Evolutionary conservation across 1,140 invertebrate species (phyloP).

Genomic region (Penaeus chinensis): DNA sequence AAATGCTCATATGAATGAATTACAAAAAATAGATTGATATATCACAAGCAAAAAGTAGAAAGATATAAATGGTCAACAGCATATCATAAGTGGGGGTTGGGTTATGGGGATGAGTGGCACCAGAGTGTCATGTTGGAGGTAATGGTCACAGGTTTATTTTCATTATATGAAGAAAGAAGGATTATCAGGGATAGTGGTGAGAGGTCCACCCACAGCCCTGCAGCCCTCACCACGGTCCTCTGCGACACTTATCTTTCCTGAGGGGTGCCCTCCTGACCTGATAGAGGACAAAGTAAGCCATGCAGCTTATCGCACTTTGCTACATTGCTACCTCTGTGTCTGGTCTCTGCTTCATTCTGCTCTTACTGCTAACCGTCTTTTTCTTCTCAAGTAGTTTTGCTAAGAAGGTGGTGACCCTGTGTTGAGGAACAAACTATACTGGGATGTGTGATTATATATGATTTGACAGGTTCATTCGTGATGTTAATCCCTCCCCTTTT

Average conservation of each 20-base stretch:
- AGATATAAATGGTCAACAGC: too few species aligned
- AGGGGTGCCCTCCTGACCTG: slow-evolving; percentile 57
- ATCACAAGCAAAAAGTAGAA: too few species aligned
- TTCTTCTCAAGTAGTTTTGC: neutral
- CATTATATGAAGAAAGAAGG: slow-evolving; percentile 37
- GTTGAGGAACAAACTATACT: too few species aligned
- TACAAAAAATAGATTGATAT: too few species aligned
- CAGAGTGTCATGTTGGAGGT: neutral
- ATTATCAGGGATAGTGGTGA: slow-evolving; percentile 27
- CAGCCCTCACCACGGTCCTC: slow-evolving; percentile 36
- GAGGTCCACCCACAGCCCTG: slow-evolving; percentile 27
- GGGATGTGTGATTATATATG: too few species aligned
- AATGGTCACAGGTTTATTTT: slow-evolving; percentile 24
- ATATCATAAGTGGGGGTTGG: too few species aligned
- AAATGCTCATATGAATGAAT: too few species aligned
- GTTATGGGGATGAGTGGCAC: too few species aligned
- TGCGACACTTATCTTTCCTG: slow-evolving; percentile 48
- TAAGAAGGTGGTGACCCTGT: too few species aligned
- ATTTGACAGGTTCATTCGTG: too few species aligned
- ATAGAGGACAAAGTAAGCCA: slow-evolving; percentile 58
- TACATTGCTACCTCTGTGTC: neutral
- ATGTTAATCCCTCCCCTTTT: too few species aligned
- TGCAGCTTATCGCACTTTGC: neutral
- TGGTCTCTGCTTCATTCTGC: neutral
- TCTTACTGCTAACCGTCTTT: slow-evolving; percentile 5